Conservation (phyloP, 2,888 invertebrate species). For the Nematopogon swammerdamellus region DNA sequence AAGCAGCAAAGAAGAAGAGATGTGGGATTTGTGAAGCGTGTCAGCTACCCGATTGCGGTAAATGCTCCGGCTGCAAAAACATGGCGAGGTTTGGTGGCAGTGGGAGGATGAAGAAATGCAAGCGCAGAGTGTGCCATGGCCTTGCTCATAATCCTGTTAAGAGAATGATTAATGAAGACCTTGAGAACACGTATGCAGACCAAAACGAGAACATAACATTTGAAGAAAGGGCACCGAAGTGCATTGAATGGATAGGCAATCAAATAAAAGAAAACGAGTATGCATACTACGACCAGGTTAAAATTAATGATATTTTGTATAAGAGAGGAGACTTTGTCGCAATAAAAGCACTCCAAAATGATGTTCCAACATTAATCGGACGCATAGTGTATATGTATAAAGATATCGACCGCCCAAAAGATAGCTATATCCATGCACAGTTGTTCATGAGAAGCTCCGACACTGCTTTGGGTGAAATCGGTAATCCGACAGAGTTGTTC, state of each 20-base stretch:
- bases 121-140: not conserved
- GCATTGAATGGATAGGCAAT: too few species aligned
- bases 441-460: slow-evolving; percentile 38
- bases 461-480: slow-evolving; percentile 42
- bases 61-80: not conserved
- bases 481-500: slow-evolving; percentile 40
- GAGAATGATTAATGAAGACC: slow-evolving; percentile 1
- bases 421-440: slow-evolving; percentile 32
- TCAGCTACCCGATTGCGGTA: slow-evolving; percentile 2
- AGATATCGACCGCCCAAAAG: not conserved
- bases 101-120: not conserved
- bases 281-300: slow-evolving; percentile 1
- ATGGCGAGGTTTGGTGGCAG: slow-evolving; percentile 1
- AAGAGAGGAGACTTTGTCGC: not conserved
- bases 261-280: too few species aligned
- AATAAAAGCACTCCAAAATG: not conserved
- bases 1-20: not conserved
- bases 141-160: not conserved
- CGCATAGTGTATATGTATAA: slow-evolving; percentile 7
- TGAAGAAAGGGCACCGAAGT: not conserved
- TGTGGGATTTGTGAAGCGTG: slow-evolving; percentile 4
- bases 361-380: slow-evolving; percentile 1
- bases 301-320: slow-evolving; percentile 1
- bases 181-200: not conserved
- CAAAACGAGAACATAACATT: not conserved